Percentiles rank a stretch among this genome's conserved stretches.
These are phyloP conservation scores for Eurystomus glaucurus DNA, from an alignment of 2,797 vertebrate species.

Conservation along the genomic window DNA sequence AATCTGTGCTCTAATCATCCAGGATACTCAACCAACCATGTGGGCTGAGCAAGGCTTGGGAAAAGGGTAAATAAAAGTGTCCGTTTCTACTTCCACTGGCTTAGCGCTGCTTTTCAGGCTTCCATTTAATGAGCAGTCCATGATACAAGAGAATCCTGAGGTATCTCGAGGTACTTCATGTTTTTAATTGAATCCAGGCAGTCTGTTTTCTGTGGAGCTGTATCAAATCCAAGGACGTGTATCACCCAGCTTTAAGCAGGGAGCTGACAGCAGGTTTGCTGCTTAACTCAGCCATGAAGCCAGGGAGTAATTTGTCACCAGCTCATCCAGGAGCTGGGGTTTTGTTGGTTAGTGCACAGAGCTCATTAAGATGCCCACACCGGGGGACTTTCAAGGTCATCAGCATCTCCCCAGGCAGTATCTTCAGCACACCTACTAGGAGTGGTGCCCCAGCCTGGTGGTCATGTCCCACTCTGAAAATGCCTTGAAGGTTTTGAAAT, in stretches of 20 bases:
- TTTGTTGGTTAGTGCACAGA: not conserved
- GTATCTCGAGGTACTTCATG: not conserved
- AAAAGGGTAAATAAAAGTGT: not conserved
- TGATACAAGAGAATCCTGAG: not conserved
- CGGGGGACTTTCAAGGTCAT: not conserved
- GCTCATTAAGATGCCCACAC: not conserved
- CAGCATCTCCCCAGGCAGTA: not conserved
- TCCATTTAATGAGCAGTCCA: not conserved
- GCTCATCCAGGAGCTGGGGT: not conserved
- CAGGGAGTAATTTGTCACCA: not conserved
- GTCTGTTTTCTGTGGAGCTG: not conserved
- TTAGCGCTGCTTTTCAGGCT: not conserved
- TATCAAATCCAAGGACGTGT: not conserved
- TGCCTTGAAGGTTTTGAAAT: not conserved
- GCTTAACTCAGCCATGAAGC: not conserved
- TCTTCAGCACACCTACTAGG: not conserved
- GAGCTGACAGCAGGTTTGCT: not conserved
- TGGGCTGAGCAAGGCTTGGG: not conserved
- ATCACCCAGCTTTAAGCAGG: not conserved
- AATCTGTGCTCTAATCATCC: not conserved
- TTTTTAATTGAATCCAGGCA: not conserved
- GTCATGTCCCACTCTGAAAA: not conserved
- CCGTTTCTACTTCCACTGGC: not conserved
- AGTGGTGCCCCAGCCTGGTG: fast-evolving
- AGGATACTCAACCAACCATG: not conserved